Conservation (phyloP, 1,140 invertebrate species). For the Eubasilissa regina region DNA sequence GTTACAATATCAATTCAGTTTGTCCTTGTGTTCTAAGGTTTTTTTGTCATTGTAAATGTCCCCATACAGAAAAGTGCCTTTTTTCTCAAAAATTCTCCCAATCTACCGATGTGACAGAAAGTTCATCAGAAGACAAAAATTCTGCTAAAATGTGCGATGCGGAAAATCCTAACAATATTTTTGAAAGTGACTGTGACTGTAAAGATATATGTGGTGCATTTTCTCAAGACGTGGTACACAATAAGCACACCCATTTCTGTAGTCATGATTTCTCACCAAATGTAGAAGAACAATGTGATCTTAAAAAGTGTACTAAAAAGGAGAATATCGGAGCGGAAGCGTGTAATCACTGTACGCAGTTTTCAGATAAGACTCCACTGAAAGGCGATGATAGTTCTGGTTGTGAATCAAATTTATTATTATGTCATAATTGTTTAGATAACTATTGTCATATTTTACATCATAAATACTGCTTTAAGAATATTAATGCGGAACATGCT, state of each 20-base stretch:
- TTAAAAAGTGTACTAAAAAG: slow-evolving; percentile 14
- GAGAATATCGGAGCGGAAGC: neutral
- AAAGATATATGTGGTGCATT: slow-evolving; percentile 33
- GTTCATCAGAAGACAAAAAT: slow-evolving; percentile 27
- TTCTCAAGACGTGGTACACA: slow-evolving; percentile 32
- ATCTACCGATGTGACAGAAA: slow-evolving; percentile 29
- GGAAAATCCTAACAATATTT: slow-evolving; percentile 47
- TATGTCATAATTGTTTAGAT: slow-evolving; percentile 57
- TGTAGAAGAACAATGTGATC: slow-evolving; percentile 22
- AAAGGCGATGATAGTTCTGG: slow-evolving; percentile 40
- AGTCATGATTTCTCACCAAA: slow-evolving; percentile 6
- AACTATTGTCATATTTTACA: slow-evolving; percentile 58
- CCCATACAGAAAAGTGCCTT: slow-evolving; percentile 56
- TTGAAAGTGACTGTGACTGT: slow-evolving; percentile 54
- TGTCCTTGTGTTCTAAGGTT: slow-evolving; percentile 68
- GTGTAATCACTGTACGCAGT: neutral
- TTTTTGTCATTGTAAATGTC: slow-evolving; percentile 67
- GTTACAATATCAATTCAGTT: slow-evolving; percentile 63
- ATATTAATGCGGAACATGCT: slow-evolving; percentile 51
- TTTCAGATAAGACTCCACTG: slow-evolving; percentile 27
- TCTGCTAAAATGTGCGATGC: slow-evolving; percentile 8
- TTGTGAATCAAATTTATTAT: slow-evolving; percentile 54
- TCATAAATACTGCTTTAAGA: slow-evolving; percentile 57
- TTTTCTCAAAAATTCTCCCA: slow-evolving; percentile 49
- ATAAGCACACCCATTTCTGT: neutral